Base-by-base conservation (phyloP, 2,888 invertebrate genomes). In the Tricholauxania praeusta region DNA sequence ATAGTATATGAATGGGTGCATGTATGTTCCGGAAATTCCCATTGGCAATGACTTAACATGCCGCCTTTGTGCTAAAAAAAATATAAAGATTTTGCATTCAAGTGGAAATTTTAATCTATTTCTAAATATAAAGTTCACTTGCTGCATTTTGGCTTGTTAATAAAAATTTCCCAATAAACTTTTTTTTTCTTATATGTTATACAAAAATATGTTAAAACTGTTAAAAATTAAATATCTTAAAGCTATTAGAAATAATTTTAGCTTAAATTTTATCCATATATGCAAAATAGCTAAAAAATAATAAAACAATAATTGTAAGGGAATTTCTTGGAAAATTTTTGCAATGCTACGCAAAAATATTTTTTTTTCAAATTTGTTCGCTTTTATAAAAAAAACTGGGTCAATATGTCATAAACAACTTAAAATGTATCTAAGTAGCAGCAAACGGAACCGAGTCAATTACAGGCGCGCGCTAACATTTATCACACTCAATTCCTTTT, bases 211-310 rank as follows among this genome's bases (percentile, higher is more conserved):
- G 12, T 8, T 19, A 12, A 28, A 19, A 15, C 17, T 51, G 62
- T 71, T n/a, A 71, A 63, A 55, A 63, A 62, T 71, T 48, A 63
- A 71, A 63, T 15, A 19, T 28, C 28, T 22, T 22, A 22, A 22
- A 22, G 22, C 3, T 28, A 28, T 28, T 28, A 28, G 4, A 28
- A 28, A 28, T 28, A 28, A 2, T 71, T 62, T 71, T 22, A 19
- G 53, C 53, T 62, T 22, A 28, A 28, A 22, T 22, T 2, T 22
- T 22, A 22, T 22, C 22, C 22, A 22, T 22, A 22, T 22, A 3
- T 22, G 22, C 3, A 28, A 28, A 28, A 28, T 3, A 28, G 28
- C 28, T 28, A 3, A 0, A 28, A 28, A 28, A 28, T 3, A 28
- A 4, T 28, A 28, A 28, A n/a, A 63, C 14, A 32, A 32, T 5